These are phyloP conservation scores for Brachionus rubens DNA, from an alignment of 1,140 invertebrate species.

Conservation along the genomic window DNA sequence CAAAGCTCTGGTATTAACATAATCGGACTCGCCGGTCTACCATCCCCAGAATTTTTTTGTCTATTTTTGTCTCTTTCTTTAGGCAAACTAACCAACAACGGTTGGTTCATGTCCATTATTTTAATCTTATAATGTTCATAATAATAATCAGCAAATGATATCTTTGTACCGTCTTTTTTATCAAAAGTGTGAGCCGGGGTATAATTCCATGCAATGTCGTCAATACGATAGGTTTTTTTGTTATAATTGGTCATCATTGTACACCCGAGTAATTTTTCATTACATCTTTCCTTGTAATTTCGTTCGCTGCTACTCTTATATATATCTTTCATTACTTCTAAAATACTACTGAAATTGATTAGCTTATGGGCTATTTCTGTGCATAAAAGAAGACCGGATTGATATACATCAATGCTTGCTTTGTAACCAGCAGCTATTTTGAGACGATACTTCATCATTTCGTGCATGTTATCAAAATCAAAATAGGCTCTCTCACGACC, in stretches of 20 bases:
- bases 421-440: conserved; percentile 6
- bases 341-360: conserved; percentile 71
- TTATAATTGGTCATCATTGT: conserved; percentile 69
- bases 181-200: background rate
- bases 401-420: background rate
- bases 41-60: too few relatives aligned
- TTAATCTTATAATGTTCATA: conserved; percentile 16
- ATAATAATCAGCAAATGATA: conserved; percentile 41
- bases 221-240: conserved; percentile 79
- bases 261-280: conserved; percentile 3
- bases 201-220: conserved; percentile 73
- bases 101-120: conserved; percentile 23
- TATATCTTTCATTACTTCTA: conserved; percentile 62
- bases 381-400: conserved; percentile 65
- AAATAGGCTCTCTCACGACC: conserved; percentile 17
- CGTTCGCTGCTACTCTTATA: conserved; percentile 63
- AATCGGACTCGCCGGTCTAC: too few relatives aligned
- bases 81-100: background rate
- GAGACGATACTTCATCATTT: background rate
- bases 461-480: conserved; percentile 18
- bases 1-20: conserved; percentile 22
- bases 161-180: conserved; percentile 1
- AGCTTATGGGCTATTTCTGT: conserved; percentile 78
- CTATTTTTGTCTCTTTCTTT: background rate
- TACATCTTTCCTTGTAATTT: background rate